Evolutionary conservation across 2,888 invertebrate species (phyloP).

Genomic region (Pheosia gnoma): DNA sequence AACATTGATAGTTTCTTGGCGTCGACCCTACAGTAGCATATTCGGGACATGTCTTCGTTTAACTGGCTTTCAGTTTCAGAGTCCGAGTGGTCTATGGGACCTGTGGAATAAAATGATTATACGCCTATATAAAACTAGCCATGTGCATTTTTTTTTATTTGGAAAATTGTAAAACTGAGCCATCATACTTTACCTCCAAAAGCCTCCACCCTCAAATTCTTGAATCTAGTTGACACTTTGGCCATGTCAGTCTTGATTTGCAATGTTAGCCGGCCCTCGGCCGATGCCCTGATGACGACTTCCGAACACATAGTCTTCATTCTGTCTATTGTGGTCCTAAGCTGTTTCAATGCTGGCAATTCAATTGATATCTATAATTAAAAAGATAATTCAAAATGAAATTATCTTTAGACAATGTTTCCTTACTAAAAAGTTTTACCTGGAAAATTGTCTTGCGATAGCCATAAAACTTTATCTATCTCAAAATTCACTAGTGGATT

Average conservation of each 20-base stretch:
- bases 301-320: slow-evolving; percentile 91
- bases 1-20: slow-evolving; percentile 92
- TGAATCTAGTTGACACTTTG: slow-evolving; percentile 92
- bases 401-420: too few relatives aligned
- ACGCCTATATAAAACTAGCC: too few relatives aligned
- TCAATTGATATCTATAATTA: slow-evolving; percentile 88
- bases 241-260: slow-evolving; percentile 92
- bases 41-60: slow-evolving; percentile 63
- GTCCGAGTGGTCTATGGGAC: slow-evolving; percentile 76
- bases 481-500: too few relatives aligned
- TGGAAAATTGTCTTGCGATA: too few relatives aligned
- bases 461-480: too few relatives aligned
- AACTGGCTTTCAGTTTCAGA: slow-evolving; percentile 73
- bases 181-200: slow-evolving; percentile 74
- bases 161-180: too few relatives aligned
- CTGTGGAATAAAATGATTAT: too few relatives aligned
- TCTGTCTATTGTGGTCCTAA: slow-evolving; percentile 92
- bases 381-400: not conserved
- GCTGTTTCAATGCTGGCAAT: slow-evolving; percentile 89
- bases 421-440: too few relatives aligned
- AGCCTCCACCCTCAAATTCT: slow-evolving; percentile 86
- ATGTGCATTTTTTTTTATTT: too few relatives aligned
- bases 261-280: slow-evolving; percentile 88
- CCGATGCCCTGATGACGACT: slow-evolving; percentile 89
- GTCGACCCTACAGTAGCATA: slow-evolving; percentile 87